These are phyloP conservation scores for Apostichopus parvimensis DNA, from an alignment of 35 echinoderm and acorn worm genomes.

Conservation along the genomic window DNA sequence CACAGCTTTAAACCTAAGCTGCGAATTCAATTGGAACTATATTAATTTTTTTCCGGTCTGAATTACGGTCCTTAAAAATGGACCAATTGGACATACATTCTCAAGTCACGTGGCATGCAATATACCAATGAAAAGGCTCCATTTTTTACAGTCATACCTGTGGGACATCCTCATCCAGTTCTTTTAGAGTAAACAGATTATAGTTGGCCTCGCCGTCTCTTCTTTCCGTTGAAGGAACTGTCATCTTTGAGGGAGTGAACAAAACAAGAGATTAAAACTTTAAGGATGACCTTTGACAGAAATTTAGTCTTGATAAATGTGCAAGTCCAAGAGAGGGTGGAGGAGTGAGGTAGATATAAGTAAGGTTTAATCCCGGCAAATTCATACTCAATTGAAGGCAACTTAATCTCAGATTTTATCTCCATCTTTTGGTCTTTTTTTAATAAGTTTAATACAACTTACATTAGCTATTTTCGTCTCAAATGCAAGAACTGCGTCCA, in stretches of 20 bases:
- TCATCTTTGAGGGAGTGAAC: constrained; percentile 47
- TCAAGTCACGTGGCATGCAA: neutral
- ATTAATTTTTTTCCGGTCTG: no score
- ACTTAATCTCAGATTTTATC: no score
- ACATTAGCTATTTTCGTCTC: constrained; percentile 81
- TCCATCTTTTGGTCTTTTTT: no score
- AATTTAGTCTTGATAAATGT: no score
- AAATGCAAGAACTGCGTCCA: constrained; percentile 59
- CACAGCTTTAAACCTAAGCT: no score
- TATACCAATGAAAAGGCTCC: no score
- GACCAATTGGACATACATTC: neutral
- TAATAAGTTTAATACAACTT: constrained; percentile 8
- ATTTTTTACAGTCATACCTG: constrained; percentile 30
- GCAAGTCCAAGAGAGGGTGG: no score
- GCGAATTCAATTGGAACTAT: no score
- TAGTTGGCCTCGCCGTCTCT: constrained; percentile 75
- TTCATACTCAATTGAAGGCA: no score
- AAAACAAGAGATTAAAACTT: neutral
- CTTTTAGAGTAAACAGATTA: constrained; percentile 59
- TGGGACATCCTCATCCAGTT: constrained; percentile 45
- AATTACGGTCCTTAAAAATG: neutral
- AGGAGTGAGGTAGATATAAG: no score
- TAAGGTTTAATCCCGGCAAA: no score
- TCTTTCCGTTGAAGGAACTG: constrained; percentile 60
- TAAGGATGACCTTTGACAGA: no score